Percentiles rank a stretch among this genome's conserved stretches.
These are phyloP conservation scores for Spilarctia lutea DNA, from an alignment of 2,888 invertebrate genomes.

Conservation along the genomic window DNA sequence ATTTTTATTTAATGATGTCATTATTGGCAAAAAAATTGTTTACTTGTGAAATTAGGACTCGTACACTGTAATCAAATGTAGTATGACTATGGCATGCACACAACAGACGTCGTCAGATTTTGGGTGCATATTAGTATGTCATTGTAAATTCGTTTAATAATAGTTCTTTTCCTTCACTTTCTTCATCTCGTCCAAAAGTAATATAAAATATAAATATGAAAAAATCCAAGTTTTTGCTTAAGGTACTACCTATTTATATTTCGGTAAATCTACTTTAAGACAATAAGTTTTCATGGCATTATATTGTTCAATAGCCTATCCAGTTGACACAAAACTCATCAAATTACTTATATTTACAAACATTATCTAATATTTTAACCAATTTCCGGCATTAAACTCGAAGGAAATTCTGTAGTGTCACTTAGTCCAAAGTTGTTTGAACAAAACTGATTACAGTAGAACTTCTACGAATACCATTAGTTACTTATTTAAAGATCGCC, in stretches of 20 bases:
- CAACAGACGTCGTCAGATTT: neutral
- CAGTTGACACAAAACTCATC: no score
- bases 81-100: neutral
- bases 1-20: neutral
- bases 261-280: no score
- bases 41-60: neutral
- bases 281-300: neutral
- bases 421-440: neutral
- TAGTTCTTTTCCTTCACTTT: no score
- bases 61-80: neutral
- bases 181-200: no score
- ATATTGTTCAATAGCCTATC: neutral
- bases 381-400: no score
- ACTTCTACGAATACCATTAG: neutral
- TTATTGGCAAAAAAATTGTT: neutral
- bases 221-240: no score
- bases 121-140: neutral
- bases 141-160: neutral
- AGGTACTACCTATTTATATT: no score
- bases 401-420: neutral
- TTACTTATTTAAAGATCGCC: constrained; percentile 10
- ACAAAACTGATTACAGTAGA: neutral
- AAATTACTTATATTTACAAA: no score
- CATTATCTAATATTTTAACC: no score
- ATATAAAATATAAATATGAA: no score